Conservation (phyloP, 2,797 vertebrate genomes). For the Caiman crocodilus region DNA sequence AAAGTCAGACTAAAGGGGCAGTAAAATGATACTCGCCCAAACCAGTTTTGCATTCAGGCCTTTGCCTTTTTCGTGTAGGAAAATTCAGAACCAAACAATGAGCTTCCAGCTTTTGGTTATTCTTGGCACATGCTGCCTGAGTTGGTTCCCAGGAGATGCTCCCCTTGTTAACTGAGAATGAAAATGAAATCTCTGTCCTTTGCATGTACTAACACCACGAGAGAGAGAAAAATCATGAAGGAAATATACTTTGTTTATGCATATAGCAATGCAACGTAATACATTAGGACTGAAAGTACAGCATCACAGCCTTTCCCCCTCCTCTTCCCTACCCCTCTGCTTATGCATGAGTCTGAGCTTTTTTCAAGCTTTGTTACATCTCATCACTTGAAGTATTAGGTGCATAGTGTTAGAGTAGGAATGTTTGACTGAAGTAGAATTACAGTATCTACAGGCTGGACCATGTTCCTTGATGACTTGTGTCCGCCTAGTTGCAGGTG, state of each 20-base stretch:
- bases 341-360: not conserved
- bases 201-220: not conserved
- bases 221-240: not conserved
- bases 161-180: not conserved
- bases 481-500: not conserved
- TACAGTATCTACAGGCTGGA: not conserved
- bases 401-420: not conserved
- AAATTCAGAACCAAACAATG: not conserved
- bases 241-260: too few species aligned
- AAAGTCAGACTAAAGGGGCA: too few species aligned
- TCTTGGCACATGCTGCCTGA: not conserved
- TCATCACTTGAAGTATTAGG: not conserved
- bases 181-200: not conserved
- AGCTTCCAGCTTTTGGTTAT: not conserved
- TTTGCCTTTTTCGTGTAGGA: not conserved
- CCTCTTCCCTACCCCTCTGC: not conserved
- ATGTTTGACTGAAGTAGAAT: not conserved
- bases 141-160: not conserved
- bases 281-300: not conserved
- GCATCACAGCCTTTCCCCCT: not conserved
- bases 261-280: not conserved
- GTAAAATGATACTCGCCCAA: not conserved
- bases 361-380: not conserved
- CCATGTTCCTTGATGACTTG: not conserved
- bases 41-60: not conserved